Percentiles rank a stretch among this genome's conserved stretches.
Conservation (phyloP, 2,888 invertebrate species). For the Myopa tessellatipennis region DNA sequence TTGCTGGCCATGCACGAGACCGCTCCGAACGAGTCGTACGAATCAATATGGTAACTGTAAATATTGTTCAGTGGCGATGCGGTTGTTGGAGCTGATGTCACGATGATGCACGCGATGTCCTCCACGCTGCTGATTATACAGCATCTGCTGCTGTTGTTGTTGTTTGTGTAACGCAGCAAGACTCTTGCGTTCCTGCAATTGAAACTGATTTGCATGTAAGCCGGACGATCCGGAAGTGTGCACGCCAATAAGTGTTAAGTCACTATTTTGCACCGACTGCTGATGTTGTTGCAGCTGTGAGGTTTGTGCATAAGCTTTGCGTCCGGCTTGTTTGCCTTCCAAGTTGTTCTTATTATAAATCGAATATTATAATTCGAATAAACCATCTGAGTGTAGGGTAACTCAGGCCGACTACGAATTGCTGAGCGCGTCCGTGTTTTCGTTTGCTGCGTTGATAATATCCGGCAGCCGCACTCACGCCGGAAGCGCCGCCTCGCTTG, state of each 20-base stretch:
- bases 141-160: slow-evolving; percentile 54
- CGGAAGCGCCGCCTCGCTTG: slow-evolving; percentile 25
- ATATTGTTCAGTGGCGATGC: slow-evolving; percentile 59
- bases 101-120: slow-evolving; percentile 30
- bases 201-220: slow-evolving; percentile 49
- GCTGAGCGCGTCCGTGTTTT: slow-evolving; percentile 56
- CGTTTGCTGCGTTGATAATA: slow-evolving; percentile 64
- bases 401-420: slow-evolving; percentile 56
- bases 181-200: slow-evolving; percentile 60
- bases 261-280: slow-evolving; percentile 24
- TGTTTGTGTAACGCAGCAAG: slow-evolving; percentile 57
- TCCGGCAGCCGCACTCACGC: slow-evolving; percentile 49
- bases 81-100: slow-evolving; percentile 46
- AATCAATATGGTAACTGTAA: slow-evolving; percentile 66
- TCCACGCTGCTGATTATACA: slow-evolving; percentile 44
- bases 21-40: slow-evolving; percentile 67
- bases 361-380: too few relatives aligned
- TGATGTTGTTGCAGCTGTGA: too few relatives aligned
- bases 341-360: slow-evolving; percentile 66
- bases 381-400: slow-evolving; percentile 64
- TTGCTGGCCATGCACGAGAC: slow-evolving; percentile 67
- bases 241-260: slow-evolving; percentile 17
- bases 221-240: slow-evolving; percentile 36
- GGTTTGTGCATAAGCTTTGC: too few relatives aligned
- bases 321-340: slow-evolving; percentile 46